Percentiles rank a stretch among this genome's conserved stretches.
Conservation (phyloP, 2,888 invertebrate species). For the Calameuta idolon region DNA sequence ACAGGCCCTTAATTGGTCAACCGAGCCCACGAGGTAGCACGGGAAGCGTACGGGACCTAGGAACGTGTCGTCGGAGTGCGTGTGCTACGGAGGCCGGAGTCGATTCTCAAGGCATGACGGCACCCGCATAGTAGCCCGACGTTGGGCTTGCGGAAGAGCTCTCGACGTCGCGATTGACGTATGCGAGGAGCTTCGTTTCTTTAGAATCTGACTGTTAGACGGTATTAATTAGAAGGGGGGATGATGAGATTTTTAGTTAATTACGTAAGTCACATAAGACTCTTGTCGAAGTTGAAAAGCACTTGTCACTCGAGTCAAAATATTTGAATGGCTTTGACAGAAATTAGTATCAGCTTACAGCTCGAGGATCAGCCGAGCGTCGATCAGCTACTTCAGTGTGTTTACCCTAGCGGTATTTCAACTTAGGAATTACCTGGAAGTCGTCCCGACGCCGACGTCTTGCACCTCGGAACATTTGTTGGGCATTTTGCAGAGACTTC, state of each 20-base stretch:
- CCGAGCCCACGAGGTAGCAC: conserved; percentile 49
- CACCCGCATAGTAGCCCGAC: neutral
- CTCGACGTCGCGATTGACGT: neutral
- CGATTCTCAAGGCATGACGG: neutral
- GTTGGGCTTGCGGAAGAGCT: neutral
- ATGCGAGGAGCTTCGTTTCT: neutral
- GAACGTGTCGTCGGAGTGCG: conserved; percentile 53
- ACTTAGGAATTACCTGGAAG: conserved; percentile 33
- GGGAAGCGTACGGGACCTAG: conserved; percentile 65
- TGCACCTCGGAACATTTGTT: neutral
- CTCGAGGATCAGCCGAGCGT: neutral
- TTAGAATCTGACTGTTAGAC: neutral
- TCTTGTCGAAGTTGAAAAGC: neutral
- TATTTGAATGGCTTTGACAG: neutral
- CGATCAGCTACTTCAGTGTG: neutral
- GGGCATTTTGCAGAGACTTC: neutral
- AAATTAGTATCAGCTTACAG: neutral
- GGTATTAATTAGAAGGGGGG: neutral
- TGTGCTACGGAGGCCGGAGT: neutral
- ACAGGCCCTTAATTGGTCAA: conserved; percentile 64
- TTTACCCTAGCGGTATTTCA: conserved; percentile 34
- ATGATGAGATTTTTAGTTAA: neutral
- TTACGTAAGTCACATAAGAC: neutral
- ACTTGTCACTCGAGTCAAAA: neutral
- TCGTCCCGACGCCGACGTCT: conserved; percentile 9